Evolutionary conservation across 2,113 vertebrate species (phyloP).

Genomic region (Heloderma charlesbogerti): DNA sequence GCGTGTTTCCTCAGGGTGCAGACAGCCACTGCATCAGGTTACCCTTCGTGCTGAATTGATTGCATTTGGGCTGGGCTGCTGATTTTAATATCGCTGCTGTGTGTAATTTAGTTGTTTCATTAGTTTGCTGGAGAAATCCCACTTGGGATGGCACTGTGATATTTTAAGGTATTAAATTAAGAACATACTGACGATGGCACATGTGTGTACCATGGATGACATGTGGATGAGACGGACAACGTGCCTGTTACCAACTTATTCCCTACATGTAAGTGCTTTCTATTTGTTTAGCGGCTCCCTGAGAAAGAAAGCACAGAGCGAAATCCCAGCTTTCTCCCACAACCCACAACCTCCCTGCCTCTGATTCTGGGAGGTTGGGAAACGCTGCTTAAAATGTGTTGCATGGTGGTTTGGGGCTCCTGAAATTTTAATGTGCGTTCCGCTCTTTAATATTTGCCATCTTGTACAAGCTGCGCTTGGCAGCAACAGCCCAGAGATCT

Average conservation of each 20-base stretch:
- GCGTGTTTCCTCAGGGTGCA: not conserved
- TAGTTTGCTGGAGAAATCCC: not conserved
- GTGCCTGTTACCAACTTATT: not conserved
- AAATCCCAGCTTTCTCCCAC: not conserved
- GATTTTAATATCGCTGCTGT: not conserved
- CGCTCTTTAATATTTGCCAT: not conserved
- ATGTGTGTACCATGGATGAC: not conserved
- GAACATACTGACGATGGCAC: not conserved
- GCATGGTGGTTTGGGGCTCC: not conserved
- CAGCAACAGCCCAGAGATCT: not conserved
- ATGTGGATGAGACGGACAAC: not conserved
- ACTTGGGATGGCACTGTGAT: not conserved
- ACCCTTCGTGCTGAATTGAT: not conserved
- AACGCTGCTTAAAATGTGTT: not conserved
- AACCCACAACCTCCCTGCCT: not conserved
- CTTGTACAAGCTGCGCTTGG: not conserved
- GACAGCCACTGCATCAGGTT: not conserved
- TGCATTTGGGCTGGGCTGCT: not conserved
- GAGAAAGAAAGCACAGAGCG: not conserved
- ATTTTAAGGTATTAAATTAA: not conserved
- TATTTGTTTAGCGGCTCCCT: not conserved
- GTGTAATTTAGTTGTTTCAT: not conserved
- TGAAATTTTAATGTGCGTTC: slow-evolving; percentile 15
- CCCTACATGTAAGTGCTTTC: not conserved
- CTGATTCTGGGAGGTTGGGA: not conserved